Percentiles rank a stretch among this genome's conserved stretches.
phyloP scores from a whole-genome alignment of 2,888 invertebrate species.

The Cerastis rubricosa region DNA sequence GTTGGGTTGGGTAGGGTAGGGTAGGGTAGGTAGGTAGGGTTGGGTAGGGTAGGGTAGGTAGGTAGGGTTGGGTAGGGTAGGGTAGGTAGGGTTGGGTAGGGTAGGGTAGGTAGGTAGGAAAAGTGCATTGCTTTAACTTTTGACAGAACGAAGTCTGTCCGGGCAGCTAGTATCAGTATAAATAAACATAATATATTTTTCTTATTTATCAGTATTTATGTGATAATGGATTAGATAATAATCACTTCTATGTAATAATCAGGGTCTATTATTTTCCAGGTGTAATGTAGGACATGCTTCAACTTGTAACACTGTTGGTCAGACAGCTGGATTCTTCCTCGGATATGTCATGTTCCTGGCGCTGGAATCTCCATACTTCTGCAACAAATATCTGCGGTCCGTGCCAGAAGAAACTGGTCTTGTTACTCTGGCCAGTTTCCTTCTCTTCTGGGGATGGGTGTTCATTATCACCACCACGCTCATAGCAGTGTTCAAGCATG shows the following conservation, averaged over 20 bases:
- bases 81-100: no score
- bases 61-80: no score
- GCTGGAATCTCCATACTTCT: slow-evolving; percentile 98
- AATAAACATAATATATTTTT: not conserved
- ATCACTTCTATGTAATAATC: slow-evolving; percentile 7
- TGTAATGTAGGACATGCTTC: slow-evolving; percentile 99
- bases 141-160: no score
- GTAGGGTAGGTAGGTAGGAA: no score
- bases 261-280: slow-evolving; percentile 85
- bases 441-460: slow-evolving; percentile 98
- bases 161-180: no score
- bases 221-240: slow-evolving; percentile 22
- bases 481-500: slow-evolving; percentile 96
- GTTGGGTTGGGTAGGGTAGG: no score
- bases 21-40: no score
- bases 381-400: slow-evolving; percentile 96
- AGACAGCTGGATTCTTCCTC: slow-evolving; percentile 99
- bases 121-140: no score
- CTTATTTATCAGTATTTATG: slow-evolving; percentile 5
- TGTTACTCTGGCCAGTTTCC: slow-evolving; percentile 94
- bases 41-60: no score
- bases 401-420: slow-evolving; percentile 93
- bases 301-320: slow-evolving; percentile 99
- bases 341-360: slow-evolving; percentile 99
- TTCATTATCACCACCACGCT: slow-evolving; percentile 97